Evolutionary conservation across 2,888 invertebrate genomes (phyloP), one percentile per base, ranked within the genome.

Genomic region (Xestia sexstrigata): DNA sequence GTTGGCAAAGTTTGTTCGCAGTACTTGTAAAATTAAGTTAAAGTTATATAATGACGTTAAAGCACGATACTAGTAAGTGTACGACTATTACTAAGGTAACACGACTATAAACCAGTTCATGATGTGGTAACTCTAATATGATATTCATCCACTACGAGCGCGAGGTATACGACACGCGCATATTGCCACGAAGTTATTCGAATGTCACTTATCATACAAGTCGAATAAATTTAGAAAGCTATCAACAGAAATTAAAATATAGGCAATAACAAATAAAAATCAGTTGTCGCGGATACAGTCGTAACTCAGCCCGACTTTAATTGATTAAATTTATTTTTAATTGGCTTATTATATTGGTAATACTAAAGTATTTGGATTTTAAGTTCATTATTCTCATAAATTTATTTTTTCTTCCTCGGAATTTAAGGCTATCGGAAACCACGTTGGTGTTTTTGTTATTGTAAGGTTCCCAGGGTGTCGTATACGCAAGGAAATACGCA

Each of bases 221-320:
- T 91, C 87, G 89, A 91, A 93, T 93, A 92, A 89, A 92, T 92
- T 93, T 92, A 92, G 93, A 93, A 93, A 93, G 93, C 91, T 88
- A 91, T 91, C 90, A 90, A 89, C 90, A 90, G 87, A 91, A 90
- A 92, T 90, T 88, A 91, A 89, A 89, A 89, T 91, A 88, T 89
- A 79, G 78, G 79, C 79, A 90, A 89, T 88, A 90, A 89, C 88
- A 88, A 88, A 89, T 90, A 89, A 90, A 88, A 89, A 90, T 89
- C 87, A 88, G 78, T 84, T 89, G 87, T 89, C 84, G 73, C 84
- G 74, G 86, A 88, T 81, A 86, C 87, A 89, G 84, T 85, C 88
- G 87, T 90, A 88, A 88, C 90, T 91, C 85, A 89, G 87, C 80
- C 85, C 78, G 82, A 81, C 72, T 87, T 88, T 88, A 87, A 89